These are phyloP conservation scores for Bradypus variegatus DNA, from an alignment of 2,797 vertebrate species.

Conservation along the genomic window DNA sequence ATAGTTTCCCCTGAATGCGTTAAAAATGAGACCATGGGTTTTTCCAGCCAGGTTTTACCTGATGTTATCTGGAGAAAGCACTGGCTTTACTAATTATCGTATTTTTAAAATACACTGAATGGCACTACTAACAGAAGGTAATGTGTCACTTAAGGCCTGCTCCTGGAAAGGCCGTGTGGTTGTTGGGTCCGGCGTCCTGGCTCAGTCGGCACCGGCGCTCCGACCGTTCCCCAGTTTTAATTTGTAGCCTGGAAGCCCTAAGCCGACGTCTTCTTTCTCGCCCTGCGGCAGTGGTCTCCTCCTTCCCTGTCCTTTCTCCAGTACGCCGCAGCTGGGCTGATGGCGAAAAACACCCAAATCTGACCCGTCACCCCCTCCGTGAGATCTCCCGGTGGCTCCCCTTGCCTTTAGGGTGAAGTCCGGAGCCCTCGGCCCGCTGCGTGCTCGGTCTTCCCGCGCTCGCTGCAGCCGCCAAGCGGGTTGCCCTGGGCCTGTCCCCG, in stretches of 20 bases:
- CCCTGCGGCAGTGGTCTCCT: too few relatives aligned
- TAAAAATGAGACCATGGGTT: too few relatives aligned
- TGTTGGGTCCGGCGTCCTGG: background rate
- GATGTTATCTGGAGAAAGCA: background rate
- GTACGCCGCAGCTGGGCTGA: background rate
- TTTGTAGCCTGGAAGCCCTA: background rate
- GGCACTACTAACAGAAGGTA: too few relatives aligned
- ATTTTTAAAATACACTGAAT: too few relatives aligned
- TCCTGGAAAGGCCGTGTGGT: background rate
- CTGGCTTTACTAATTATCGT: background rate
- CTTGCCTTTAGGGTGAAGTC: background rate
- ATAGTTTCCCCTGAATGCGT: too few relatives aligned
- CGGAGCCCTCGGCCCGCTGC: background rate
- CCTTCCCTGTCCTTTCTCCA: background rate
- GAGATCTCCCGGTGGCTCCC: background rate
- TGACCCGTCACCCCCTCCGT: too few relatives aligned
- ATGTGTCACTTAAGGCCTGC: background rate
- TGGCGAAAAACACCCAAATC: background rate
- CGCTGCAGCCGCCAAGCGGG: too few relatives aligned
- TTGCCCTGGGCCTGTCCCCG: background rate
- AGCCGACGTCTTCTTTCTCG: too few relatives aligned
- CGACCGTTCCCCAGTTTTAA: background rate
- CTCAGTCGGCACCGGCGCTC: background rate
- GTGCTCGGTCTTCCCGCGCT: too few relatives aligned
- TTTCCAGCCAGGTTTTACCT: too few relatives aligned